Percentiles rank a stretch among this genome's conserved stretches.
These are phyloP conservation scores for Anthoscopus minutus DNA, from an alignment of 2,113 vertebrate genomes.

Conservation along the genomic window DNA sequence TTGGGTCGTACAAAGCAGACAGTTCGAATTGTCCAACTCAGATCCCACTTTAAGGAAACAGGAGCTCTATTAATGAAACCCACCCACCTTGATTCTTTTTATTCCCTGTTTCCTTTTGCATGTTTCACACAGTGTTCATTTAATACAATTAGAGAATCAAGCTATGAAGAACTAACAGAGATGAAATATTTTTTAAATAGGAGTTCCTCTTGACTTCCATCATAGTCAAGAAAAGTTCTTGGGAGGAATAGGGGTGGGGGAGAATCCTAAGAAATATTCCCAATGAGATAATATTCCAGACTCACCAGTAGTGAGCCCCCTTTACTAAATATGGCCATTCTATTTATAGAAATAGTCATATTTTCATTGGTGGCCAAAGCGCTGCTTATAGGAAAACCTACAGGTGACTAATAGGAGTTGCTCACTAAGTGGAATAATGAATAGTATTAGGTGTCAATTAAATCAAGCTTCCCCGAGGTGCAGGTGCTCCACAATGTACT, in stretches of 20 bases:
- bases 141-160: not conserved
- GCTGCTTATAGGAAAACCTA: constrained; percentile 83
- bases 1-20: not conserved
- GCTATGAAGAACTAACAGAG: not conserved
- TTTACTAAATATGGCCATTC: constrained; percentile 77
- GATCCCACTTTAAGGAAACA: not conserved
- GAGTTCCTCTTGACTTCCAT: constrained; percentile 5
- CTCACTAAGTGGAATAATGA: constrained; percentile 99
- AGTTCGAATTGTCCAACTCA: not conserved
- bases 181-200: constrained; percentile 2
- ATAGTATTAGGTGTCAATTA: constrained; percentile 99
- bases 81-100: constrained; percentile 1
- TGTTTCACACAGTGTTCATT: not conserved
- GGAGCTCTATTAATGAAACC: not conserved
- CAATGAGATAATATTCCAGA: not conserved
- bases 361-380: constrained; percentile 86
- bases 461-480: constrained; percentile 93
- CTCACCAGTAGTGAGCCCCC: constrained; percentile 61
- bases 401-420: constrained; percentile 98
- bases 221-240: constrained; percentile 43
- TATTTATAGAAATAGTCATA: constrained; percentile 89
- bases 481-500: constrained; percentile 98
- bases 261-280: constrained; percentile 43
- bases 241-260: not conserved
- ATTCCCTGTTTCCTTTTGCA: not conserved